Conservation (phyloP, 2,888 invertebrate species). For the Agriopis leucophaearia region DNA sequence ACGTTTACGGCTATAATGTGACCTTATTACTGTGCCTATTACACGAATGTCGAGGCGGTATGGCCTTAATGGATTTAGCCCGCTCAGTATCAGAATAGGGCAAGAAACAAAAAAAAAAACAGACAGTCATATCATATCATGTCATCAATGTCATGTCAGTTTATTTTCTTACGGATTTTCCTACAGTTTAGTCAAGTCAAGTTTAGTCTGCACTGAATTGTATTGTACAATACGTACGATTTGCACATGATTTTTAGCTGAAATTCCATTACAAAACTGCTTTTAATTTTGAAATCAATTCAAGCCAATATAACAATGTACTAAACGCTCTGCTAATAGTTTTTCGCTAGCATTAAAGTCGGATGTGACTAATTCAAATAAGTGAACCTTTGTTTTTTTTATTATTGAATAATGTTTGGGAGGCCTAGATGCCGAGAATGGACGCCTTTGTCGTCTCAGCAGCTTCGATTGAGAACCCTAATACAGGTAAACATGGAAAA, state of each 20-base stretch:
- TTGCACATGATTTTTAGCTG: neutral
- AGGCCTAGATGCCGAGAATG: constrained; percentile 91
- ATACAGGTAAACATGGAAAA: constrained; percentile 87
- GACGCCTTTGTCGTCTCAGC: constrained; percentile 94
- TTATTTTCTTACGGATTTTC: no score
- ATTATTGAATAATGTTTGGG: constrained; percentile 79
- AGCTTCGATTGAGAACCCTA: constrained; percentile 92
- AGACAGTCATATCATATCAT: no score
- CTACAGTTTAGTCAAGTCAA: no score
- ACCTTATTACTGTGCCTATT: no score
- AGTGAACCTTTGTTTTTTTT: constrained; percentile 48
- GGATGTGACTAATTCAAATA: neutral
- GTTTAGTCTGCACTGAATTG: no score
- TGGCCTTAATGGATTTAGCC: no score
- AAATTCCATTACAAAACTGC: constrained; percentile 1
- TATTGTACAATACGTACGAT: no score
- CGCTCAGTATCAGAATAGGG: no score
- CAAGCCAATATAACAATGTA: neutral
- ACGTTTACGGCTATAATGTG: no score
- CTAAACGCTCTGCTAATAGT: neutral
- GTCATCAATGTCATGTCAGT: no score
- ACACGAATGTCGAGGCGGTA: no score
- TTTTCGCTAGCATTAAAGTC: neutral
- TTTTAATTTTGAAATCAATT: neutral
- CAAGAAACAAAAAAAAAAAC: no score